These are phyloP conservation scores for Lophotis ruficrista DNA, from an alignment of 2,113 vertebrate species.

Conservation along the genomic window DNA sequence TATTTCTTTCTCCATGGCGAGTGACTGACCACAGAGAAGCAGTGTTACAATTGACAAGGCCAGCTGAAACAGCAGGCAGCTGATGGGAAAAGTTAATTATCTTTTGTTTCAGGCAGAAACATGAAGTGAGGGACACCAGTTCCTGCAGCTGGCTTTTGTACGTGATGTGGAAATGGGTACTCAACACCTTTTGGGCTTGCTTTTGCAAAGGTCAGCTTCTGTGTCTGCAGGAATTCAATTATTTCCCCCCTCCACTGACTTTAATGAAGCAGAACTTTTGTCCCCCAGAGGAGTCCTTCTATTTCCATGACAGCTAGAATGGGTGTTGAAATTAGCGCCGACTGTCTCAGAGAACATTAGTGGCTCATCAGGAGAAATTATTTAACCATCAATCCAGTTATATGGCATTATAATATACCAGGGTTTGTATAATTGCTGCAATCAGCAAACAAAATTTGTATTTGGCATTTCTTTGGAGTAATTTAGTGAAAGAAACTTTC, in stretches of 20 bases:
- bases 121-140: not conserved
- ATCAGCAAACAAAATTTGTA: not conserved
- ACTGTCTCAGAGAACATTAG: not conserved
- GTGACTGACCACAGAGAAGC: not conserved
- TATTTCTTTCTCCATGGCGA: not conserved
- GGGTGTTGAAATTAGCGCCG: not conserved
- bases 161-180: not conserved
- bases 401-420: not conserved
- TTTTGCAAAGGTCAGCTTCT: not conserved
- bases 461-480: not conserved
- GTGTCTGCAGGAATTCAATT: not conserved
- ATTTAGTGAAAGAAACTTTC: not conserved
- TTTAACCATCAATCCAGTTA: not conserved
- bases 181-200: not conserved
- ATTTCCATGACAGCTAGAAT: not conserved
- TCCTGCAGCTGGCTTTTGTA: rapidly evolving
- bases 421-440: not conserved
- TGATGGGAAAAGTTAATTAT: not conserved
- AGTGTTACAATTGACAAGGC: not conserved
- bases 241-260: too few relatives aligned
- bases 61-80: not conserved
- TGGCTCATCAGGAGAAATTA: not conserved
- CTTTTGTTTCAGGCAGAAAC: not conserved
- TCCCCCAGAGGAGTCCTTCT: not conserved
- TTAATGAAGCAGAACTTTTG: not conserved